phyloP scores from a whole-genome alignment of 2,113 vertebrate genomes.

The Vombatus ursinus region DNA sequence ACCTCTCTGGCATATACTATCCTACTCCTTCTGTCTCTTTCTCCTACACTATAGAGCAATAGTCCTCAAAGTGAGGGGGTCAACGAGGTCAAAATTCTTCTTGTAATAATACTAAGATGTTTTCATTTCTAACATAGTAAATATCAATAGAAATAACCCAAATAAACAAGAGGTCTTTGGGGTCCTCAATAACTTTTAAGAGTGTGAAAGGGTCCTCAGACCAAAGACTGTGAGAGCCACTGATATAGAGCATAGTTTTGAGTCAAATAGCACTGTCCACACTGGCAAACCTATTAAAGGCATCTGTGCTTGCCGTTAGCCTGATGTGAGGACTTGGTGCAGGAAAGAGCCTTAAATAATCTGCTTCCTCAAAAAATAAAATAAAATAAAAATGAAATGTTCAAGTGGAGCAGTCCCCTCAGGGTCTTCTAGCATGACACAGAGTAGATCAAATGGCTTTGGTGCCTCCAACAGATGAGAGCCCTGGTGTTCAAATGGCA shows the following conservation, averaged over 20 bases:
- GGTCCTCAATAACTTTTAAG: background rate
- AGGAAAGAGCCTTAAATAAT: background rate
- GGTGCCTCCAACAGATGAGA: constrained; percentile 3
- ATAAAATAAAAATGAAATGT: background rate
- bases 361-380: background rate
- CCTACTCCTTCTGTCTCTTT: background rate
- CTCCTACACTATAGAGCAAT: background rate
- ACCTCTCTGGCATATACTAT: background rate
- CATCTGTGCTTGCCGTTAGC: background rate
- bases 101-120: background rate
- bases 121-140: background rate
- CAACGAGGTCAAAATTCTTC: background rate
- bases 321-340: background rate
- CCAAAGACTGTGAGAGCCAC: background rate
- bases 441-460: constrained; percentile 1
- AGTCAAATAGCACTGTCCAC: background rate
- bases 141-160: background rate
- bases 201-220: background rate
- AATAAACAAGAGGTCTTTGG: background rate
- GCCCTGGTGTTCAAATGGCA: background rate
- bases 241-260: background rate
- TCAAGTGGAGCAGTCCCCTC: background rate
- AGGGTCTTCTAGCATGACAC: constrained; percentile 24
- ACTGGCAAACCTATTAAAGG: background rate
- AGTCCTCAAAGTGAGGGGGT: background rate